Evolutionary conservation across 2,888 invertebrate genomes (phyloP).

Genomic region (Ectropis crepuscularia): DNA sequence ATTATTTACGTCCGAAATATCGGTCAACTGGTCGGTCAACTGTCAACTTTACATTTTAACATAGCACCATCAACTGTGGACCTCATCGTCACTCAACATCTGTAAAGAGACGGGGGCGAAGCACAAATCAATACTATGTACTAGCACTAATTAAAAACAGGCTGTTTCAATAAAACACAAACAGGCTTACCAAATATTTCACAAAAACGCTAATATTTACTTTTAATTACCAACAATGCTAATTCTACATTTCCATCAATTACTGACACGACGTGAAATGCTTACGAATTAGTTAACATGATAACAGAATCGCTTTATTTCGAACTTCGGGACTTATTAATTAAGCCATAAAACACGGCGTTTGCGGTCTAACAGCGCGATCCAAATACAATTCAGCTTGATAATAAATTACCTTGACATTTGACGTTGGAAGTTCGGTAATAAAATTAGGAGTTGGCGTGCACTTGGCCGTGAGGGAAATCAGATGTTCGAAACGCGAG

Average conservation of each 20-base stretch:
- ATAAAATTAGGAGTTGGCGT: constrained; percentile 38
- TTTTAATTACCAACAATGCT: not conserved
- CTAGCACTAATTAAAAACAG: no score
- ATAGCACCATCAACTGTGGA: no score
- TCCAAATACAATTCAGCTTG: constrained; percentile 37
- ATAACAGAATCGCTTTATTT: constrained; percentile 67
- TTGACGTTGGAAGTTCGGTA: constrained; percentile 45
- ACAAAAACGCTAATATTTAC: not conserved
- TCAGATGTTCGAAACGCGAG: constrained; percentile 17
- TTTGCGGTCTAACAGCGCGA: constrained; percentile 36
- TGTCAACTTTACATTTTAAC: no score
- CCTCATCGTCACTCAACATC: no score
- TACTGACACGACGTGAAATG: constrained; percentile 46
- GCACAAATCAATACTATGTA: no score
- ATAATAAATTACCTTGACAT: constrained; percentile 60
- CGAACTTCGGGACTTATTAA: constrained; percentile 60
- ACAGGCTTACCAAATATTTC: no score
- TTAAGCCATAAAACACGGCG: constrained; percentile 56
- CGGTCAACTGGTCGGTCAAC: no score
- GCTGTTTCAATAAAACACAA: no score
- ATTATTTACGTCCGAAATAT: no score
- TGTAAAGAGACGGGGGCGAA: no score
- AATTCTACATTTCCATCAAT: constrained; percentile 17
- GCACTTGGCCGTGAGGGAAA: constrained; percentile 32
- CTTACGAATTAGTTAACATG: constrained; percentile 61